Conservation (phyloP, 2,888 invertebrate genomes). For the Tenthredo amoena region DNA sequence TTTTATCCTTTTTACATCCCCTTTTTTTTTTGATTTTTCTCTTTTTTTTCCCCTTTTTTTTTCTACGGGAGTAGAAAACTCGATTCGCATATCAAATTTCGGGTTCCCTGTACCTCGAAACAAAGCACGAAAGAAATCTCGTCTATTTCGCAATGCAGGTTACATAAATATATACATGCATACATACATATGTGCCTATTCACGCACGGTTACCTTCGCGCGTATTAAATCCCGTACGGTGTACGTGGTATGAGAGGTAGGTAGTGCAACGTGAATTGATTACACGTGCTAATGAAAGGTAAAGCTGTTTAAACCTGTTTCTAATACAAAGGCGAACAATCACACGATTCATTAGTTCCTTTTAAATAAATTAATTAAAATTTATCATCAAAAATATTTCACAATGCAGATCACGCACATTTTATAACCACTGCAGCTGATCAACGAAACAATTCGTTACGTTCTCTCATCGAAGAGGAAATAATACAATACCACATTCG, state of each 20-base stretch:
- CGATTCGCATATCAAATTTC: constrained; percentile 47
- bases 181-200: background rate
- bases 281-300: constrained; percentile 38
- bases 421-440: background rate
- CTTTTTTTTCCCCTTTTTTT: background rate
- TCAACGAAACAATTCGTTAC: background rate
- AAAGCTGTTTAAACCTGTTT: background rate
- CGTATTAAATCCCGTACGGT: background rate
- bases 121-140: background rate
- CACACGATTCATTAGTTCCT: constrained; percentile 31
- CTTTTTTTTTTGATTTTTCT: background rate
- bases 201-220: background rate
- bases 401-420: background rate
- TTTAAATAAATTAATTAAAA: constrained; percentile 35
- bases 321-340: constrained; percentile 13
- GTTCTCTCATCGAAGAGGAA: background rate
- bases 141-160: background rate
- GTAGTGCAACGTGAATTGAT: constrained; percentile 24
- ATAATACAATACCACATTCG: background rate
- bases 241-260: background rate
- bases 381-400: background rate
- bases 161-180: background rate
- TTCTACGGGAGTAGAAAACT: constrained; percentile 13
- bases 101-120: background rate
- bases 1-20: background rate